Evolutionary conservation across 2,888 invertebrate species (phyloP), one percentile per base, ranked within the genome.

Genomic region (Pristionchus exspectatus): DNA sequence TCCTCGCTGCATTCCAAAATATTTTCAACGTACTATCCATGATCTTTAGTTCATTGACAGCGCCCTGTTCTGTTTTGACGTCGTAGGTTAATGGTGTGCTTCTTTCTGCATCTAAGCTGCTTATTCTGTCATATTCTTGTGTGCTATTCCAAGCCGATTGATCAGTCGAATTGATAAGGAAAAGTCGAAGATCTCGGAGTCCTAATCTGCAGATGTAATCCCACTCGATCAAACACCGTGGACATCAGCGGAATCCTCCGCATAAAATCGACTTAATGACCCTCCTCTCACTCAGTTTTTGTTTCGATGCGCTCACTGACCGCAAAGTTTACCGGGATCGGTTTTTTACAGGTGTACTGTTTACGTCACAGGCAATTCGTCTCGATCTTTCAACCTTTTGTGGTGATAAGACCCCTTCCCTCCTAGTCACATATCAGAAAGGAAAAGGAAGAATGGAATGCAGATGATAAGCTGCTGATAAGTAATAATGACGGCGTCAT

Each of bases 71-170:
- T 74, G 74, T 74, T 74, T 38, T 38, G 38, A 38, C 63, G 5
- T 14, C 9, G 74, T 21, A 33, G 44, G 33, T 38, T 18, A 38
- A 3, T 38, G 74, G 21, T 74, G 33, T 74, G 74, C 74, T 12
- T 9, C 69, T 74, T 38, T 74, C 33, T 38, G 74, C 74, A 38
- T 33, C 74, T 74, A 74, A 38, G 74, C 74, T 9, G 74, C 74
- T 38, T 72, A 33, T 33, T 74, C 74, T 24, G 38, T 38, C 38
- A 38, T 74, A 33, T 74, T 72, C 69, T 72, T 33, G 33, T 72
- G 69, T 72, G 74, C 74, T n/a, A n/a, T 81, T 81, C 81, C 81
- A 81, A 81, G 81, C 81, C 50, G 81, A 81, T 81, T 81, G 81
- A 81, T 81, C 81, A 81, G 81, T 81, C 81, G 81, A 21, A 81